Conservation (phyloP, 1,140 invertebrate species). For the Drosophila pachea region DNA sequence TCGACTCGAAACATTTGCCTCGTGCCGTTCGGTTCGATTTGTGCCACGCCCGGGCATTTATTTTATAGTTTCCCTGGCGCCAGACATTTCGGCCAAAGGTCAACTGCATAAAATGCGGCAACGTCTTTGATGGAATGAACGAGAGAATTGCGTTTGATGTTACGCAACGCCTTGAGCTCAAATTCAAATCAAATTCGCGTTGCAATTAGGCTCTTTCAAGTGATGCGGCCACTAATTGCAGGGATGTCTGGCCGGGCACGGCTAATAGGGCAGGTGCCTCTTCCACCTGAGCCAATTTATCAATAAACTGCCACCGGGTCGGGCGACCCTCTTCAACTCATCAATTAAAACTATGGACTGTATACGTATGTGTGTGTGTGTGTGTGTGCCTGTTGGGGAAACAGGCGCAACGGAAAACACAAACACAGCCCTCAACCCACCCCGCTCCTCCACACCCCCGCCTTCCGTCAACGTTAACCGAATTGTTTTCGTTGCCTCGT, state of each 20-base stretch:
- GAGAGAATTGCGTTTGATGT: neutral
- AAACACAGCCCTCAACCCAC: slow-evolving; percentile 42
- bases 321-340: slow-evolving; percentile 65
- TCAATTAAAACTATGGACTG: slow-evolving; percentile 62
- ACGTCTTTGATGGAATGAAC: neutral
- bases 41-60: slow-evolving; percentile 60
- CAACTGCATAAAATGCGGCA: slow-evolving; percentile 53
- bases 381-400: slow-evolving; percentile 19
- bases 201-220: slow-evolving; percentile 1
- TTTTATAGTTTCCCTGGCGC: slow-evolving; percentile 69
- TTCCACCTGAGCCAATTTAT: slow-evolving; percentile 18
- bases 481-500: slow-evolving; percentile 46
- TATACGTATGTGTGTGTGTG: slow-evolving; percentile 16
- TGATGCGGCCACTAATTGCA: slow-evolving; percentile 4
- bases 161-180: slow-evolving; percentile 16
- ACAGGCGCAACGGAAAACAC: slow-evolving; percentile 49
- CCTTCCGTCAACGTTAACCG: slow-evolving; percentile 15
- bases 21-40: slow-evolving; percentile 39
- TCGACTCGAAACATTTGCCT: slow-evolving; percentile 35
- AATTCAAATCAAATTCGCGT: neutral
- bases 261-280: slow-evolving; percentile 13
- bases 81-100: slow-evolving; percentile 69
- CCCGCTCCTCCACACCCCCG: neutral
- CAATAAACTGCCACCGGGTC: slow-evolving; percentile 12
- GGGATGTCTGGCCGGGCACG: neutral